Percentiles rank a stretch among this genome's conserved stretches.
These are phyloP conservation scores for Eurytoma adleriae DNA, from an alignment of 2,888 invertebrate genomes.

Conservation along the genomic window DNA sequence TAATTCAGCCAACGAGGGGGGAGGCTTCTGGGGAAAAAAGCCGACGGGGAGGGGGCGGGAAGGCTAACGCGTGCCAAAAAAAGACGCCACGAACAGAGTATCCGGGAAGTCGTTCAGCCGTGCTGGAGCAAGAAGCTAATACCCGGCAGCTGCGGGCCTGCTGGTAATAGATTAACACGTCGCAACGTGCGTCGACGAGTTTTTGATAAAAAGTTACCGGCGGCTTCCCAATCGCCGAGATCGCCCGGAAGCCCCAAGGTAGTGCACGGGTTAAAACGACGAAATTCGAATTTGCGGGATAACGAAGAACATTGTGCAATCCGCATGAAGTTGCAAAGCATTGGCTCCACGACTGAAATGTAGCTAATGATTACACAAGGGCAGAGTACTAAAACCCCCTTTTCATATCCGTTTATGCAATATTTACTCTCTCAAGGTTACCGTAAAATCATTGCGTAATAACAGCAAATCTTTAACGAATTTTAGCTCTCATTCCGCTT, in stretches of 20 bases:
- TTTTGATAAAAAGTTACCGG: background rate
- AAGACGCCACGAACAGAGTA: background rate
- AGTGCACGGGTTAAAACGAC: background rate
- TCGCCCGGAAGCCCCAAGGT: background rate
- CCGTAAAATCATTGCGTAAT: too few species aligned
- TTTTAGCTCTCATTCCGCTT: too few species aligned
- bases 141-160: background rate
- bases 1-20: background rate
- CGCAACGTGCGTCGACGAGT: background rate
- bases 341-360: too few species aligned
- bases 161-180: conserved; percentile 39
- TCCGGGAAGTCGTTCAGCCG: conserved; percentile 25
- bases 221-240: too few species aligned
- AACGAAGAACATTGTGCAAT: too few species aligned
- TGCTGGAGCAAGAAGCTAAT: conserved; percentile 11
- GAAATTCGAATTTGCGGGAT: background rate
- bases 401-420: too few species aligned
- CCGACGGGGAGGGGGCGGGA: background rate
- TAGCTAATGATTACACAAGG: too few species aligned
- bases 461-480: too few species aligned
- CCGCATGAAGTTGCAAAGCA: too few species aligned
- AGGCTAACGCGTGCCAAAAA: background rate
- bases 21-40: too few species aligned
- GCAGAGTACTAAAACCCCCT: too few species aligned
- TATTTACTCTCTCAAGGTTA: too few species aligned